Percentiles rank a stretch among this genome's conserved stretches.
Conservation (phyloP, 2,888 invertebrate genomes). For the Eupithecia subumbrata region DNA sequence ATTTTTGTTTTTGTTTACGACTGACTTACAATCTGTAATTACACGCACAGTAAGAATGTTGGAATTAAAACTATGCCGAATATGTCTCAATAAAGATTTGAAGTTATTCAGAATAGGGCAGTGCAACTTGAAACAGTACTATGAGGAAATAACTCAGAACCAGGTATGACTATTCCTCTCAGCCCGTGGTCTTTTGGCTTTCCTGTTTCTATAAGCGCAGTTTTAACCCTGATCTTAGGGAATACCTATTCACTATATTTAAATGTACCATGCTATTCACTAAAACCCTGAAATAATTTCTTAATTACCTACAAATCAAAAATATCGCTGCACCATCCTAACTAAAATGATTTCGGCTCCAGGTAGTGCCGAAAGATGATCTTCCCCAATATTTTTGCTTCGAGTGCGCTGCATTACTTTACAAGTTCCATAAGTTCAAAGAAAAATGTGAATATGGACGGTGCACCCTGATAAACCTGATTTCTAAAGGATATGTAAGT, state of each 20-base stretch:
- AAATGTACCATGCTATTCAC: too few relatives aligned
- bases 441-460: conserved; percentile 70
- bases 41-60: conserved; percentile 47
- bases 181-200: neutral
- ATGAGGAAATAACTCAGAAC: conserved; percentile 61
- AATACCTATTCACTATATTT: too few relatives aligned
- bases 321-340: neutral
- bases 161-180: conserved; percentile 48
- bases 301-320: too few relatives aligned
- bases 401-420: conserved; percentile 66
- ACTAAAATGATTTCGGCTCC: conserved; percentile 23
- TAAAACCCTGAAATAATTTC: too few relatives aligned
- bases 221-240: neutral
- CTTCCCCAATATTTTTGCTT: conserved; percentile 70
- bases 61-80: conserved; percentile 58
- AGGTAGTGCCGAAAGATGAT: conserved; percentile 59
- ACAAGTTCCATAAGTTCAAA: conserved; percentile 73
- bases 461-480: conserved; percentile 57
- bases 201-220: neutral
- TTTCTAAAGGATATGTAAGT: conserved; percentile 64
- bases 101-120: conserved; percentile 57
- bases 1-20: conserved; percentile 16
- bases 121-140: conserved; percentile 57
- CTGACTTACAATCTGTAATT: conserved; percentile 1
- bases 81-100: conserved; percentile 59